Evolutionary conservation across 2,888 invertebrate genomes (phyloP).

Genomic region (Ferrisia virgata): DNA sequence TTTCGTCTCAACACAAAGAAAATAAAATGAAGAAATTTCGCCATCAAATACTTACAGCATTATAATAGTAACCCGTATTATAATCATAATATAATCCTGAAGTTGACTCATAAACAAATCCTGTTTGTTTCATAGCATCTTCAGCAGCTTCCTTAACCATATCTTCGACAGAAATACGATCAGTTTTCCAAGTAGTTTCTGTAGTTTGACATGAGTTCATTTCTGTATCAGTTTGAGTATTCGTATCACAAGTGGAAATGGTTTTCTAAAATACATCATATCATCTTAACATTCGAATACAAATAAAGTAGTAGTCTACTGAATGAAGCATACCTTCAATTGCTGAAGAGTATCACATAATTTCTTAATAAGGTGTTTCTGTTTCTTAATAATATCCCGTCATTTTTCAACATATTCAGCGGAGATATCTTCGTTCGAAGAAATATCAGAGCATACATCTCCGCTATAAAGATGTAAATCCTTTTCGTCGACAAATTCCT

Average conservation of each 20-base stretch:
- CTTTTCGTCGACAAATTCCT: background rate
- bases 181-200: background rate
- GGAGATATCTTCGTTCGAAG: background rate
- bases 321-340: background rate
- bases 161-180: conserved; percentile 18
- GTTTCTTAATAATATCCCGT: background rate
- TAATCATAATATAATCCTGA: conserved; percentile 87
- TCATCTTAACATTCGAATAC: background rate
- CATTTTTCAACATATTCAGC: conserved; percentile 13
- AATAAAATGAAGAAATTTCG: background rate
- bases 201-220: background rate
- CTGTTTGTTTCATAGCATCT: conserved; percentile 67
- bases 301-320: background rate
- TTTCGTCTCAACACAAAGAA: background rate
- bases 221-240: background rate
- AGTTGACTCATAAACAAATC: conserved; percentile 81
- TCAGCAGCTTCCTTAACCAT: conserved; percentile 62
- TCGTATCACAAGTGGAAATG: background rate
- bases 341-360: background rate
- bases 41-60: conserved; percentile 65
- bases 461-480: background rate
- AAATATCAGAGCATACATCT: background rate
- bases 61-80: conserved; percentile 85
- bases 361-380: conserved; percentile 8
- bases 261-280: background rate